Evolutionary conservation across 1,140 invertebrate genomes (phyloP).

Genomic region (Drosophila kanapiae): DNA sequence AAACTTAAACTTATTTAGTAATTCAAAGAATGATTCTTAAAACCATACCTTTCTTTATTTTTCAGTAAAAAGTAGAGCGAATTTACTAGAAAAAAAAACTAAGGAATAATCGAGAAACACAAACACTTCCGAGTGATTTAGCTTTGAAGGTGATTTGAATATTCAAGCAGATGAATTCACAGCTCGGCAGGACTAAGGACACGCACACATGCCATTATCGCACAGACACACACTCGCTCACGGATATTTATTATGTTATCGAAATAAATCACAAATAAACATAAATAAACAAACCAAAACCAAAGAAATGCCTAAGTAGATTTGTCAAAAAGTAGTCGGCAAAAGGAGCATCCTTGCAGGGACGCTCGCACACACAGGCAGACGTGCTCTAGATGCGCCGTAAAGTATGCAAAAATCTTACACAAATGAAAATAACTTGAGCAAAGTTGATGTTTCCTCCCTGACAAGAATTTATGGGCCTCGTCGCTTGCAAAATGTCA

Average conservation of each 20-base stretch:
- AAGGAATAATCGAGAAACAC: no score
- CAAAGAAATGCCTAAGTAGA: constrained; percentile 80
- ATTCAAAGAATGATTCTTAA: no score
- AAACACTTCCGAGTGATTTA: no score
- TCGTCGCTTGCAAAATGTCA: constrained; percentile 72
- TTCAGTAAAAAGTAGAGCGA: no score
- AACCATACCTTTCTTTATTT: no score
- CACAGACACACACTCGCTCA: constrained; percentile 12
- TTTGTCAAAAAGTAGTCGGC: constrained; percentile 77
- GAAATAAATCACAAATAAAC: constrained; percentile 84
- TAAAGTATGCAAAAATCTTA: constrained; percentile 82
- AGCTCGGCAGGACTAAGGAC: constrained; percentile 9
- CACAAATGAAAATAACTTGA: constrained; percentile 80
- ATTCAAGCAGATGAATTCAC: constrained; percentile 24
- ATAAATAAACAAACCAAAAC: constrained; percentile 78
- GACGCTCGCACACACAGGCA: constrained; percentile 17
- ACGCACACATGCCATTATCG: constrained; percentile 26
- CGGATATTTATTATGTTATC: constrained; percentile 79
- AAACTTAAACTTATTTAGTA: background rate
- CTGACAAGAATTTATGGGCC: constrained; percentile 80
- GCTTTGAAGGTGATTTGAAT: constrained; percentile 17
- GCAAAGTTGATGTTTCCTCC: constrained; percentile 65
- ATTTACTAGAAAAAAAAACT: no score
- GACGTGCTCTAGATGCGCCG: constrained; percentile 75
- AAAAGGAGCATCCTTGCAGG: constrained; percentile 45